A percentile compares a stretch with the other conserved stretches of the same genome.
Conservation (phyloP, 2,888 invertebrate genomes). For the Horisme vitalbata region DNA sequence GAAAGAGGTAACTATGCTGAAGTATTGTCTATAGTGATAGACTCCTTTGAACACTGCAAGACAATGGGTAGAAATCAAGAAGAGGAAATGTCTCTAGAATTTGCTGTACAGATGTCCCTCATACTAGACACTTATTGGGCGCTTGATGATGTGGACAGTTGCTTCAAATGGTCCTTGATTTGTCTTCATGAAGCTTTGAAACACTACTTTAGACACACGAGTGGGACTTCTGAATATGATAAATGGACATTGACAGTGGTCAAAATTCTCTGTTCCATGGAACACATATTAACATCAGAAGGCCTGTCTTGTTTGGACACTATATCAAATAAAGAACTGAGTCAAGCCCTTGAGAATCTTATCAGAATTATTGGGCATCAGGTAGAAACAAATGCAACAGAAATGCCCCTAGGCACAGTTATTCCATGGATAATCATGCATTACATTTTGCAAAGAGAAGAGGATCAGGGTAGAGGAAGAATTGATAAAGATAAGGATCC, state of each 20-base stretch:
- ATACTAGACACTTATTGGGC: constrained; percentile 87
- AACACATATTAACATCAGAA: constrained; percentile 70
- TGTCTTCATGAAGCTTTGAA: constrained; percentile 89
- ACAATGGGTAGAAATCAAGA: constrained; percentile 66
- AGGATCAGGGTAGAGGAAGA: constrained; percentile 85
- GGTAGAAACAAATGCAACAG: constrained; percentile 87
- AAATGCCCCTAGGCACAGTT: constrained; percentile 87
- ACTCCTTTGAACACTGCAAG: constrained; percentile 85
- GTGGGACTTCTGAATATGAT: constrained; percentile 68
- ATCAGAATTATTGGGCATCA: constrained; percentile 90
- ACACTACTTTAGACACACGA: constrained; percentile 80
- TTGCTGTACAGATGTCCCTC: constrained; percentile 82
- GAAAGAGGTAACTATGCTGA: constrained; percentile 85
- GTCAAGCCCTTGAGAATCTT: constrained; percentile 88
- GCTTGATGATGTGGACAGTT: constrained; percentile 83
- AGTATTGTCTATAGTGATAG: constrained; percentile 85
- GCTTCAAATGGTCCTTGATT: constrained; percentile 90
- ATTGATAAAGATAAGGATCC: constrained; percentile 65
- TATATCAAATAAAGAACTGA: constrained; percentile 82
- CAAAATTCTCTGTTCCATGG: constrained; percentile 72
- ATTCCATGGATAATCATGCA: constrained; percentile 93
- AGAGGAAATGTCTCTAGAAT: constrained; percentile 76
- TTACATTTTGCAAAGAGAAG: constrained; percentile 88
- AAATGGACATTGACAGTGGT: constrained; percentile 73
- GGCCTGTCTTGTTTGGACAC: constrained; percentile 76